Evolutionary conservation across 2,797 vertebrate genomes (phyloP).

Genomic region (Sphenodon punctatus): DNA sequence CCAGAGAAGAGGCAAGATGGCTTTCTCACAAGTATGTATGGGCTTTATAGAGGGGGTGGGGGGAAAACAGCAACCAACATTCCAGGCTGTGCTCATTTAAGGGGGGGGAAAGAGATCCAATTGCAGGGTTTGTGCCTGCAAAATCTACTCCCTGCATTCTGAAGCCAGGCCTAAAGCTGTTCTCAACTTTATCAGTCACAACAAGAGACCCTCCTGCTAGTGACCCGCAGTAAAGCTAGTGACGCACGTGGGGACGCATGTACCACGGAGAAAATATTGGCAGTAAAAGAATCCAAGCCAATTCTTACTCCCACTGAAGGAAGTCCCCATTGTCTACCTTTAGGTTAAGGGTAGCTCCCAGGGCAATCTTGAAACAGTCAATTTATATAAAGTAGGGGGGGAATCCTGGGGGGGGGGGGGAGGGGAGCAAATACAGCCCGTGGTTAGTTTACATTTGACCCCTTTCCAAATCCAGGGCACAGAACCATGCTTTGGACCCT

Average conservation of each 20-base stretch:
- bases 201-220: rapidly evolving
- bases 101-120: not conserved
- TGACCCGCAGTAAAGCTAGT: rapidly evolving
- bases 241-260: not conserved
- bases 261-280: rapidly evolving
- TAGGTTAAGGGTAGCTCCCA: too few species aligned
- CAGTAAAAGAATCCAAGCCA: rapidly evolving
- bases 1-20: not conserved
- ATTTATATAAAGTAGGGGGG: too few species aligned
- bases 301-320: too few species aligned
- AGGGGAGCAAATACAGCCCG: too few species aligned
- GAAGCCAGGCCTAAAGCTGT: not conserved
- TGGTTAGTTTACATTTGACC: too few species aligned
- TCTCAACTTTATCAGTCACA: not conserved
- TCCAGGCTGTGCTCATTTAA: rapidly evolving
- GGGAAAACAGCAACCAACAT: rapidly evolving
- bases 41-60: rapidly evolving
- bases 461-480: too few species aligned
- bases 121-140: rapidly evolving
- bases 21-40: rapidly evolving
- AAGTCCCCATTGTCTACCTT: too few species aligned
- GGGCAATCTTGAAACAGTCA: too few species aligned
- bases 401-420: too few species aligned
- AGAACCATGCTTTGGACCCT: too few species aligned
- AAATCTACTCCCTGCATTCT: rapidly evolving